phyloP scores from a whole-genome alignment of 2,888 invertebrate genomes.

The Caenorhabditis sp. region DNA sequence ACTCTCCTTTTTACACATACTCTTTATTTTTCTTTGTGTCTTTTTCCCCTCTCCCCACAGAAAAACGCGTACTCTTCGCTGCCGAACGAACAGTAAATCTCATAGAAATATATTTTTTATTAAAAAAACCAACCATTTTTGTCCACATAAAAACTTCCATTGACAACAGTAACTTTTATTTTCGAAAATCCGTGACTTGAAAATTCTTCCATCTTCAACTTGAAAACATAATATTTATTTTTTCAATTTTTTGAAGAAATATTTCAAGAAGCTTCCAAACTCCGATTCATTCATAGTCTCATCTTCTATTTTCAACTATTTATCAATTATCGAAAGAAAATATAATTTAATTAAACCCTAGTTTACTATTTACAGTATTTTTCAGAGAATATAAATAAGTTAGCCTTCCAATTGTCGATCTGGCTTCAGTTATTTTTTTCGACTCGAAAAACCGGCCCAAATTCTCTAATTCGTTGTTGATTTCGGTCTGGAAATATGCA shows the following conservation, averaged over 20 bases:
- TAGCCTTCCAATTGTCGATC: conserved; percentile 25
- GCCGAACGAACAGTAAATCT: no score
- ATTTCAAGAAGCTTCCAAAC: neutral
- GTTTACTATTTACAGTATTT: conserved; percentile 34
- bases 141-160: neutral
- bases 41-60: no score
- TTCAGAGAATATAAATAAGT: conserved; percentile 36
- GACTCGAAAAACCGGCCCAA: conserved; percentile 19
- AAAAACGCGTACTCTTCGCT: no score
- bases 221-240: neutral
- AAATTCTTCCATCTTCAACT: neutral
- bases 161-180: neutral
- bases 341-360: conserved; percentile 25
- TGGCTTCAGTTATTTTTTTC: conserved; percentile 20
- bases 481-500: conserved; percentile 31
- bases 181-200: neutral
- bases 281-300: no score
- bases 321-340: neutral
- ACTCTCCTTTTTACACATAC: no score
- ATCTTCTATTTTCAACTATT: neutral
- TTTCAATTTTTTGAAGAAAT: neutral
- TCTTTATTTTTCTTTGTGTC: no score
- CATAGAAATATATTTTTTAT: neutral
- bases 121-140: neutral
- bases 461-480: conserved; percentile 20